phyloP scores from a whole-genome alignment of 2,888 invertebrate species.

The Blomia tropicalis region DNA sequence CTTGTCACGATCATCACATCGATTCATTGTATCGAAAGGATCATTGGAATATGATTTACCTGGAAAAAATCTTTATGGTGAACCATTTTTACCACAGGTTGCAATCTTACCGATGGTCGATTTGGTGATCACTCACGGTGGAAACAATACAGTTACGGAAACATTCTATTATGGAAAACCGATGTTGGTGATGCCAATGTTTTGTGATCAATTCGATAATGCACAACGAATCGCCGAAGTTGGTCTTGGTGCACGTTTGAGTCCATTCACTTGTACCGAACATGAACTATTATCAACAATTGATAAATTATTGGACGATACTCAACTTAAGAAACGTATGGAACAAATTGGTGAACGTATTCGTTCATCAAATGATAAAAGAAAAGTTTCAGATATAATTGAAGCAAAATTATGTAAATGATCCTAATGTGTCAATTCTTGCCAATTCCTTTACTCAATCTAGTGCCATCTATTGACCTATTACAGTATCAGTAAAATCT shows the following conservation, averaged over 20 bases:
- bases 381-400: background rate
- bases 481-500: too few relatives aligned
- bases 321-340: background rate
- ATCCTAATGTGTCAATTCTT: too few relatives aligned
- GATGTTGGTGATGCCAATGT: background rate
- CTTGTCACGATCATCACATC: conserved; percentile 10
- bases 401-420: background rate
- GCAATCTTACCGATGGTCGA: conserved; percentile 1
- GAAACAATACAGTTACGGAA: conserved; percentile 3
- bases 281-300: background rate
- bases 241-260: conserved; percentile 1
- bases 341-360: conserved; percentile 1
- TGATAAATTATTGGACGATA: background rate
- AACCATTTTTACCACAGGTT: background rate
- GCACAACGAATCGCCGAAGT: conserved; percentile 1
- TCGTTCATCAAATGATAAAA: background rate
- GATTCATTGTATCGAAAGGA: conserved; percentile 20
- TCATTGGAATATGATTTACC: conserved; percentile 14
- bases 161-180: background rate
- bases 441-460: too few relatives aligned
- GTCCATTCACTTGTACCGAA: conserved; percentile 5
- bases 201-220: conserved; percentile 5
- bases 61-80: conserved; percentile 6
- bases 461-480: too few relatives aligned
- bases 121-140: conserved; percentile 6